These are phyloP conservation scores for Bovichtus variegatus DNA, from an alignment of 2,797 vertebrate genomes.

Conservation along the genomic window DNA sequence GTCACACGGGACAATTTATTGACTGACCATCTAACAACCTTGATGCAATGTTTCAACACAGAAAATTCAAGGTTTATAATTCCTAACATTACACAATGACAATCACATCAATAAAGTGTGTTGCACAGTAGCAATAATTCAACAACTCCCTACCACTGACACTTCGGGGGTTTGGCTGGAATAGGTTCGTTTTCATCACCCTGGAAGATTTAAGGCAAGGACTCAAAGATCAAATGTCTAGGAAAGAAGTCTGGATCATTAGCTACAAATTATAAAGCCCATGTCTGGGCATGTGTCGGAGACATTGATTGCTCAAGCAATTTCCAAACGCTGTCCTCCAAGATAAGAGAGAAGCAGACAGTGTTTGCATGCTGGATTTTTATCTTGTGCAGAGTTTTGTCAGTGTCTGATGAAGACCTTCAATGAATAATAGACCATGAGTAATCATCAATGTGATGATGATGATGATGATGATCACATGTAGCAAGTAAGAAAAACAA, in stretches of 20 bases:
- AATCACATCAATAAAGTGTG: neutral
- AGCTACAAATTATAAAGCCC: slow-evolving; percentile 8
- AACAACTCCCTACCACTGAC: neutral
- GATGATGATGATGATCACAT: too few species aligned
- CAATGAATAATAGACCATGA: neutral
- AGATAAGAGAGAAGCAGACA: slow-evolving; percentile 1
- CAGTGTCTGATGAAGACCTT: neutral
- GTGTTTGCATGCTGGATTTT: slow-evolving; percentile 4
- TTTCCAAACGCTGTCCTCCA: slow-evolving; percentile 7
- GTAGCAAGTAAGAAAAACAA: neutral
- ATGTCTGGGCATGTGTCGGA: slow-evolving; percentile 30
- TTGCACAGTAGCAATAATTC: neutral
- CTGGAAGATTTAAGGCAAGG: slow-evolving; percentile 1
- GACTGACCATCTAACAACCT: slow-evolving; percentile 70
- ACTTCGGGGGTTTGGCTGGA: slow-evolving; percentile 1
- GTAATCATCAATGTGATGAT: too few species aligned
- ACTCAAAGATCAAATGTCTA: slow-evolving; percentile 26
- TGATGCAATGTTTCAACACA: slow-evolving; percentile 43
- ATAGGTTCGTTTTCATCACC: slow-evolving; percentile 26
- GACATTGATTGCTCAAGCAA: slow-evolving; percentile 14
- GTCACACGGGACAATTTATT: slow-evolving; percentile 76
- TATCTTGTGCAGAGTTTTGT: neutral
- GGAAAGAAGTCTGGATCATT: slow-evolving; percentile 31
- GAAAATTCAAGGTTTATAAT: slow-evolving; percentile 4
- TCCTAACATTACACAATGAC: slow-evolving; percentile 7